These are phyloP conservation scores for Coregonus sp. DNA, from an alignment of 2,797 vertebrate species.

Conservation along the genomic window DNA sequence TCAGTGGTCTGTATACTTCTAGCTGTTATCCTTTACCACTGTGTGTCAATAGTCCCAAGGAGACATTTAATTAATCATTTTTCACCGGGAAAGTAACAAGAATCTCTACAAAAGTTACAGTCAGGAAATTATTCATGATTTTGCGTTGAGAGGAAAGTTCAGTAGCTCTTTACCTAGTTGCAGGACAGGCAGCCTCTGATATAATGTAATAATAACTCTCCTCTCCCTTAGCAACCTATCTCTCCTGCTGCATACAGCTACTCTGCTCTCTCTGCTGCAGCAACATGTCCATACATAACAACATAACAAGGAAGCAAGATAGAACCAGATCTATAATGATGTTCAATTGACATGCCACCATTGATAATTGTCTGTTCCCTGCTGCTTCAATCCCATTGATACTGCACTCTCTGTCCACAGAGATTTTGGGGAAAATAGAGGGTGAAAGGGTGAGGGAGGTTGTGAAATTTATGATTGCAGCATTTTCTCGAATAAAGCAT, in stretches of 20 bases:
- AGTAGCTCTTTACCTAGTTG: background rate
- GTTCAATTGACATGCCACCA: constrained; percentile 28
- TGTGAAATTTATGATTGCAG: constrained; percentile 48
- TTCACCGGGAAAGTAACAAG: background rate
- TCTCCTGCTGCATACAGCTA: constrained; percentile 32
- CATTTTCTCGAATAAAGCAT: constrained; percentile 35
- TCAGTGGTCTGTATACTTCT: background rate
- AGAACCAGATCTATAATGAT: constrained; percentile 41
- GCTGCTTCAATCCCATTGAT: background rate
- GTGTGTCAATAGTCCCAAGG: background rate
- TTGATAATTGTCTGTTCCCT: constrained; percentile 26
- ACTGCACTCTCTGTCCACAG: background rate
- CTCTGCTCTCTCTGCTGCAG: constrained; percentile 36
- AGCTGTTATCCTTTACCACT: background rate
- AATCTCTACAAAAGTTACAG: background rate
- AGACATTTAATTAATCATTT: background rate
- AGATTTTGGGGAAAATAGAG: background rate
- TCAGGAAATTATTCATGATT: background rate
- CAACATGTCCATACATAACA: constrained; percentile 37
- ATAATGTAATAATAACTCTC: background rate
- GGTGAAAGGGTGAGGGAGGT: background rate
- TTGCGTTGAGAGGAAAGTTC: constrained; percentile 42
- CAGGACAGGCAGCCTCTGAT: background rate
- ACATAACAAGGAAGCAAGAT: constrained; percentile 34
- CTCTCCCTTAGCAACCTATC: background rate